A percentile compares a stretch with the other conserved stretches of the same genome.
These are phyloP conservation scores for Helogale parvula DNA, from an alignment of 2,113 vertebrate genomes.

Conservation along the genomic window DNA sequence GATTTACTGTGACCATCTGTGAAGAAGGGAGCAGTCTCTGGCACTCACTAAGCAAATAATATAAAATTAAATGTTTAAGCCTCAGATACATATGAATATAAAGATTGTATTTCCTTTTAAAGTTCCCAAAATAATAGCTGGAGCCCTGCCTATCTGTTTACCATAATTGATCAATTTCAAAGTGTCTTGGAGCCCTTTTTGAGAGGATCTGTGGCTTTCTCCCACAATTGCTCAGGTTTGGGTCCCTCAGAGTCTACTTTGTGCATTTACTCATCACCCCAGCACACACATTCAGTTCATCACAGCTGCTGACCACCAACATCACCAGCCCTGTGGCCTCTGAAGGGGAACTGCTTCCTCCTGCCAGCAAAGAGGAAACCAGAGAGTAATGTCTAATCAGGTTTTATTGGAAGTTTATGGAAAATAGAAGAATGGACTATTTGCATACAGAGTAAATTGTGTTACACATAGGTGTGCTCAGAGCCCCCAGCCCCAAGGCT, in stretches of 20 bases:
- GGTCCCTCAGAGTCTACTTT: neutral
- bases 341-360: neutral
- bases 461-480: neutral
- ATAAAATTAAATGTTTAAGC: neutral
- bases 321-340: neutral
- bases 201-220: neutral
- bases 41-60: neutral
- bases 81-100: neutral
- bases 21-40: neutral
- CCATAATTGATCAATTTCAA: neutral
- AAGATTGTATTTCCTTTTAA: constrained; percentile 34
- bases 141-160: neutral
- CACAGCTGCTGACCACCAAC: neutral
- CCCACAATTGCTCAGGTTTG: neutral
- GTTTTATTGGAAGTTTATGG: neutral
- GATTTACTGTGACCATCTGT: neutral
- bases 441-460: neutral
- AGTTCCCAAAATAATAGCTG: neutral
- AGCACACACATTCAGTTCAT: neutral
- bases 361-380: neutral
- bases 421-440: neutral
- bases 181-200: neutral
- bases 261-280: neutral
- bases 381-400: neutral
- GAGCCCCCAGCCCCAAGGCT: neutral